A percentile compares a stretch with the other conserved stretches of the same genome.
phyloP scores from a whole-genome alignment of 2,113 vertebrate species.

The Nymphicus hollandicus region DNA sequence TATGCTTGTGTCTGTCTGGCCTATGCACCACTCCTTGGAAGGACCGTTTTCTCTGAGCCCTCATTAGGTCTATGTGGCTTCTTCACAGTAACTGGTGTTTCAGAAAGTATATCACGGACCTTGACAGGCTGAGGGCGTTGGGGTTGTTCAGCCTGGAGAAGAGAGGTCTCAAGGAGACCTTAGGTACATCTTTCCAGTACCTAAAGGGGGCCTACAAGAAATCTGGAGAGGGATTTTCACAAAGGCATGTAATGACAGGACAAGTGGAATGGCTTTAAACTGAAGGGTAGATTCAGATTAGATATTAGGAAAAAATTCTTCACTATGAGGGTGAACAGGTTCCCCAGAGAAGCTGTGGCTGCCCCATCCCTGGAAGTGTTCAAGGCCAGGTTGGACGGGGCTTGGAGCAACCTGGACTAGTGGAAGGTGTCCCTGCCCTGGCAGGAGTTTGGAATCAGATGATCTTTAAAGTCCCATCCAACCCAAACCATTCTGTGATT shows the following conservation, averaged over 20 bases:
- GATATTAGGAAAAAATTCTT: background rate
- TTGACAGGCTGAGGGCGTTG: background rate
- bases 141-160: background rate
- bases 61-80: background rate
- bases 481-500: background rate
- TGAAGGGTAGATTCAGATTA: background rate
- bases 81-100: background rate
- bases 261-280: background rate
- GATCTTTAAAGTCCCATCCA: background rate
- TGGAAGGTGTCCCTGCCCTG: background rate
- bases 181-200: background rate
- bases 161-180: background rate
- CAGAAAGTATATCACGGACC: background rate
- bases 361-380: background rate
- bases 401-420: background rate
- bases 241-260: background rate
- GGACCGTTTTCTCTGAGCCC: background rate
- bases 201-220: background rate
- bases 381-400: background rate
- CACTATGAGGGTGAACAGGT: background rate
- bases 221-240: background rate
- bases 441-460: background rate
- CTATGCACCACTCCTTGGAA: background rate
- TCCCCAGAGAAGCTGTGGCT: background rate
- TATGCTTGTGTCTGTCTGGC: background rate